Percentiles rank a stretch among this genome's conserved stretches.
Conservation (phyloP, 2,888 invertebrate genomes). For the Trachelus troglodyta region DNA sequence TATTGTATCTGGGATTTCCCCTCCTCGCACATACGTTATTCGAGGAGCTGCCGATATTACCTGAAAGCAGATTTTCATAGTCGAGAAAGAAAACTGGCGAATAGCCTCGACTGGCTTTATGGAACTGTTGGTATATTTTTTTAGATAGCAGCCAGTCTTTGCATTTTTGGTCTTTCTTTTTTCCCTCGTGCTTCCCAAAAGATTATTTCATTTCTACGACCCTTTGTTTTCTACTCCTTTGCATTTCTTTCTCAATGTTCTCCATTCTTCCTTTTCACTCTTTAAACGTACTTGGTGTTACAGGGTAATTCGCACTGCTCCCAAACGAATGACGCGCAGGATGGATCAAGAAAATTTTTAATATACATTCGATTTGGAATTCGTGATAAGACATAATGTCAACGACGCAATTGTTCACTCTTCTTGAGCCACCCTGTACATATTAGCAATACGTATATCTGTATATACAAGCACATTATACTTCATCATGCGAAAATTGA, state of each 20-base stretch:
- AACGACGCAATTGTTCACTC: neutral
- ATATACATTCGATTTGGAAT: neutral
- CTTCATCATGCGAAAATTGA: constrained; percentile 4
- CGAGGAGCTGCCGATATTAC: neutral
- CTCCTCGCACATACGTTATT: neutral
- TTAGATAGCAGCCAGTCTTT: neutral
- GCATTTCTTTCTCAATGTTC: neutral
- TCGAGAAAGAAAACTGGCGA: neutral
- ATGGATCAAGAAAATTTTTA: neutral
- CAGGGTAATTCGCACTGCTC: constrained; percentile 19
- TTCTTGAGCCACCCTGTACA: neutral
- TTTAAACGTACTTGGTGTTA: constrained; percentile 19
- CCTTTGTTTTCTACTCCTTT: neutral
- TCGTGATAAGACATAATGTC: neutral
- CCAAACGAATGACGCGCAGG: constrained; percentile 8
- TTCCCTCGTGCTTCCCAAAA: neutral
- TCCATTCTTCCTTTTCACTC: neutral
- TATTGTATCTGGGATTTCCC: neutral
- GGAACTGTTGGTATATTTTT: neutral
- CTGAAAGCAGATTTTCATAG: neutral
- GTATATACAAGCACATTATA: neutral
- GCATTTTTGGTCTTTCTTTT: neutral
- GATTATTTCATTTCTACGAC: neutral
- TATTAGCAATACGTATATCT: neutral
- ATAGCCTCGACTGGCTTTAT: neutral